These are phyloP conservation scores for Paraescarpia echinospica DNA, from an alignment of 1,140 invertebrate genomes.

Conservation along the genomic window DNA sequence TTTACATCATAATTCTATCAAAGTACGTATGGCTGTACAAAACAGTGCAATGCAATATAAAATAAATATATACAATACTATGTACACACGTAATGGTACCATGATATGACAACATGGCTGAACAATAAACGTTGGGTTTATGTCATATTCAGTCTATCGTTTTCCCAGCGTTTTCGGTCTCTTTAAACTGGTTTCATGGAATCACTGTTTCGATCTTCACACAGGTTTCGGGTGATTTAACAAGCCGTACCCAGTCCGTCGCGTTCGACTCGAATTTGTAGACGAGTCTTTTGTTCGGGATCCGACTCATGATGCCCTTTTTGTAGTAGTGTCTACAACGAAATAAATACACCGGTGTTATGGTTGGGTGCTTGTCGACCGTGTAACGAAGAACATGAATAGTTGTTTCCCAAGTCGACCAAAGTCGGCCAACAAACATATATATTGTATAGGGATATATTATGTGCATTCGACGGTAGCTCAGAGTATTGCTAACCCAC, in stretches of 20 bases:
- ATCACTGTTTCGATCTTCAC: not conserved
- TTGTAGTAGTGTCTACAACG: conserved; percentile 42
- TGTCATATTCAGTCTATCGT: not conserved
- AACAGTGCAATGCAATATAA: too few relatives aligned
- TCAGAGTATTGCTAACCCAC: too few relatives aligned
- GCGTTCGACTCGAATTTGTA: conserved; percentile 41
- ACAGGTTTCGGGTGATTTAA: not conserved
- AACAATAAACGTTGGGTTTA: not conserved
- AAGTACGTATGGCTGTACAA: too few relatives aligned
- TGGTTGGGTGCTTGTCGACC: not conserved
- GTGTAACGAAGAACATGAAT: not conserved
- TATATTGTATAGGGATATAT: too few relatives aligned
- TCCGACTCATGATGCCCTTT: conserved; percentile 38
- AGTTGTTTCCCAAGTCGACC: not conserved
- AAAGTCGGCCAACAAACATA: too few relatives aligned
- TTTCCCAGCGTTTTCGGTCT: not conserved
- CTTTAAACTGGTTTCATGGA: not conserved
- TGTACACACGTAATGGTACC: not conserved
- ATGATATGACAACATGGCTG: not conserved
- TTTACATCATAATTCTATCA: too few relatives aligned
- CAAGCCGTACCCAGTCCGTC: not conserved
- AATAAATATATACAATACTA: not conserved
- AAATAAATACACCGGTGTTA: not conserved
- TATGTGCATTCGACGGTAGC: too few relatives aligned
- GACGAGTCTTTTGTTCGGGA: conserved; percentile 36